Percentiles rank a stretch among this genome's conserved stretches.
Conservation (phyloP, 1,140 invertebrate species). For the Drosophila varians region DNA sequence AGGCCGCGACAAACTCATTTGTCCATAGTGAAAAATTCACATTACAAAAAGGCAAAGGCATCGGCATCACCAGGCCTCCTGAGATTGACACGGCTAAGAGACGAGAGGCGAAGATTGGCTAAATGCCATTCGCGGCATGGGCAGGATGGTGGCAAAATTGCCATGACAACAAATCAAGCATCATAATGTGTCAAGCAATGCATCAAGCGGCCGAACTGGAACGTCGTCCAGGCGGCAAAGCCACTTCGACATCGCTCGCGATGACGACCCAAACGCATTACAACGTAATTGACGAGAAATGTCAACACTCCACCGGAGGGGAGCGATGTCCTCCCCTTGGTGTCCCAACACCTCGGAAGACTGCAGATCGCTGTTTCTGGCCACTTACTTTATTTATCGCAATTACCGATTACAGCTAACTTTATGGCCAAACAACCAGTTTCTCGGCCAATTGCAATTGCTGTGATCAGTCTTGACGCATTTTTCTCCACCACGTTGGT, state of each 20-base stretch:
- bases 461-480: conserved; percentile 52
- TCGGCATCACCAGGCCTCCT: neutral
- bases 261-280: conserved; percentile 61
- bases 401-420: conserved; percentile 69
- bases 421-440: conserved; percentile 42
- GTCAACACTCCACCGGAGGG: conserved; percentile 63
- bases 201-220: conserved; percentile 67
- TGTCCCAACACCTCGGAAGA: conserved; percentile 8
- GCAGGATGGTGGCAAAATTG: conserved; percentile 73
- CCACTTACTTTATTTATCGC: conserved; percentile 58
- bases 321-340: neutral
- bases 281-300: conserved; percentile 80
- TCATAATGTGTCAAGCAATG: conserved; percentile 81
- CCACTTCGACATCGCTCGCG: neutral
- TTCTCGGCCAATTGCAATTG: conserved; percentile 52
- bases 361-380: conserved; percentile 2
- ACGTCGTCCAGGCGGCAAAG: conserved; percentile 18
- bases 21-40: conserved; percentile 78
- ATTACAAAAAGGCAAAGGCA: conserved; percentile 38
- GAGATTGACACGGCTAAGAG: conserved; percentile 27
- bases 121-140: conserved; percentile 61
- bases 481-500: conserved; percentile 39
- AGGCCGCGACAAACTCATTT: conserved; percentile 79
- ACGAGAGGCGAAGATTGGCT: conserved; percentile 50
- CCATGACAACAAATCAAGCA: conserved; percentile 80